Evolutionary conservation across 2,888 invertebrate species (phyloP), one percentile per base, ranked within the genome.

Genomic region (Eustalomyia histrio): DNA sequence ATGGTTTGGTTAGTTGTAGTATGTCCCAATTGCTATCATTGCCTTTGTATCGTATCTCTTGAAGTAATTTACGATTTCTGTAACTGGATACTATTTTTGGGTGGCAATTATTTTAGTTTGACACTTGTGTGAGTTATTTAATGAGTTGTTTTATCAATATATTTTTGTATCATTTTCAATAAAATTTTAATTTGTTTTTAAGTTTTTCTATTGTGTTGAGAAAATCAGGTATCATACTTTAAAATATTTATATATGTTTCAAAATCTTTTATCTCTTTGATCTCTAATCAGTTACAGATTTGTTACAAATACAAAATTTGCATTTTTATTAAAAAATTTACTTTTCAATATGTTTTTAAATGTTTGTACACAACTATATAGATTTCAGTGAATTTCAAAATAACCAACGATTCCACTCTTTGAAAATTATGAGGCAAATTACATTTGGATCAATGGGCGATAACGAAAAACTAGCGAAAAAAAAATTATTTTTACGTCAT

Each of bases 51-150:
- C 53, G 61, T 55, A 72, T 73, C 53, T 72, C 33, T 80, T 64
- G 79, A 76, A 76, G 69, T 76, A 82, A 79, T 82, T 82, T 82
- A 79, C 79, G 79, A 79, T 79, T 69, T 78, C 64, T 82, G 83
- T 80, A 83, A 83, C 78, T 29, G 50, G 82, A 83, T 83, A 83
- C 82, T 72, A 82, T 82, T 83, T 83, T 83, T 84, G 80, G 83
- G 79, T 83, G 82, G 84, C 83, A 84, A 84, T 84, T 84, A 83
- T 84, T 84, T 85, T 83, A 72, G 80, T 84, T 84, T 85, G 84
- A 85, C 84, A 84, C 82, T 80, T 72, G 82, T 84, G 83, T 83
- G 81, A 83, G 79, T 84, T 84, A 84, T 84, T 83, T 83, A 83
- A 84, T 84, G 80, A 80, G 76, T 82, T 80, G 80, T 78, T 80